Conservation (phyloP, 2,113 vertebrate species). For the Spizaetus ornatus region DNA sequence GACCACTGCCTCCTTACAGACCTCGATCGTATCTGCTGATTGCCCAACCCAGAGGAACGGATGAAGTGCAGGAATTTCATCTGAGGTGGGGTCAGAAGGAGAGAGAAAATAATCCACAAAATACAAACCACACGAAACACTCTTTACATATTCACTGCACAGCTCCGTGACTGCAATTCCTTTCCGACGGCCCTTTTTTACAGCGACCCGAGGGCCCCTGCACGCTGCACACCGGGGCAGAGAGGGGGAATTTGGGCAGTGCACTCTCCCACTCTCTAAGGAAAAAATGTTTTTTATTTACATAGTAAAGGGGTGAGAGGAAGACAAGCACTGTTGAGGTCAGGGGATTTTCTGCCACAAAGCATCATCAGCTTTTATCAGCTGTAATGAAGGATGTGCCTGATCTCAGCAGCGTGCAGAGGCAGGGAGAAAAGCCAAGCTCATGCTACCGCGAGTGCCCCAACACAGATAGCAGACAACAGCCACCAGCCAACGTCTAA, state of each 20-base stretch:
- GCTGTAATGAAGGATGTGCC: background rate
- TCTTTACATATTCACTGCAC: background rate
- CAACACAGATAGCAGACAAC: background rate
- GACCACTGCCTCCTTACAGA: background rate
- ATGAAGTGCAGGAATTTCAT: slow-evolving; percentile 36
- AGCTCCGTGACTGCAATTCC: background rate
- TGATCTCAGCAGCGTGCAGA: background rate
- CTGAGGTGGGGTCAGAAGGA: slow-evolving; percentile 15
- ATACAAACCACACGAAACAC: background rate
- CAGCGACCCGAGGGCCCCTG: too few relatives aligned
- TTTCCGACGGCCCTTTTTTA: background rate
- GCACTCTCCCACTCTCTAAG: background rate
- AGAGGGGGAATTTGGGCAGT: background rate
- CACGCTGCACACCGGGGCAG: background rate
- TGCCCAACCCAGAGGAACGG: slow-evolving; percentile 24
- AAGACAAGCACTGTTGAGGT: background rate
- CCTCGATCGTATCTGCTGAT: slow-evolving; percentile 16
- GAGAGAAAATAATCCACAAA: slow-evolving; percentile 42
- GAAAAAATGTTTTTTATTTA: background rate
- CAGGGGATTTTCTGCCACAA: background rate
- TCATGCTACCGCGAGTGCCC: background rate
- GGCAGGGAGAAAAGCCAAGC: background rate
- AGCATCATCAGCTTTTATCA: background rate
- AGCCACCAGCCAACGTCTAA: background rate
- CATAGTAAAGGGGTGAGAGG: background rate